Base-by-base conservation (phyloP, 2,888 invertebrate genomes). In the Linnaemya vulpina region DNA sequence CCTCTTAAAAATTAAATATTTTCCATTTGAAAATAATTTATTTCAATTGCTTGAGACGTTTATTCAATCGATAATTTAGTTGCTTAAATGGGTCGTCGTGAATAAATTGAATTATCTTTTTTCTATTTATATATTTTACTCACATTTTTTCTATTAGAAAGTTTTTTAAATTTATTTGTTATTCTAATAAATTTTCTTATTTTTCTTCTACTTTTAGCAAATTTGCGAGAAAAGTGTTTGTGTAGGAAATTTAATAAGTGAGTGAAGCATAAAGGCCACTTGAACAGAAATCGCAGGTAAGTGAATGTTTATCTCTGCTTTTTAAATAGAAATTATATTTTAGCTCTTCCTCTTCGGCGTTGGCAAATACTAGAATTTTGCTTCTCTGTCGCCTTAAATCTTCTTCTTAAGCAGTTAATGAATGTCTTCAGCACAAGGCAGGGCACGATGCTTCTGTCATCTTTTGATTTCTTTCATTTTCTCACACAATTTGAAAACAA, bases 221-320 rank as follows among this genome's bases (percentile, higher is more conserved):
- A 77, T 81, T 74, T 70, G 71, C 60, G 74, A 46, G 55, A 74
- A 78, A 65, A 68, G n/a, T n/a, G n/a, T 43, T 70, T 49, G 35
- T 78, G 17, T 25, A 53, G 78, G 70, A 85, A 82, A 82, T 78
- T 68, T 40, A 58, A 78, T 78, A 74, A 71, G 15, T 40, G 25
- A 63, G 7, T 35, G 49, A 20, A 51, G 4, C 30, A 58, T 51
- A 20, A 30, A 68, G 62, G 58, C 43, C 55, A 60, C 51, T 73
- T 73, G 25, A 62, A 70, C 5, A 5, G 5, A 63, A 62, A 40
- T n/a, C 8, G 13, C 58, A 78, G 62, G 80, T 68, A 84, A 77
- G 60, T 53, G 17, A 73, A 71, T 63, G 15, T 51, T 71, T 60
- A 62, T 11, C 46, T 25, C 40, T 1, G 20, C 5, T 71, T 62